Evolutionary conservation across 2,113 vertebrate species (phyloP).

Genomic region (Mesocricetus auratus): DNA sequence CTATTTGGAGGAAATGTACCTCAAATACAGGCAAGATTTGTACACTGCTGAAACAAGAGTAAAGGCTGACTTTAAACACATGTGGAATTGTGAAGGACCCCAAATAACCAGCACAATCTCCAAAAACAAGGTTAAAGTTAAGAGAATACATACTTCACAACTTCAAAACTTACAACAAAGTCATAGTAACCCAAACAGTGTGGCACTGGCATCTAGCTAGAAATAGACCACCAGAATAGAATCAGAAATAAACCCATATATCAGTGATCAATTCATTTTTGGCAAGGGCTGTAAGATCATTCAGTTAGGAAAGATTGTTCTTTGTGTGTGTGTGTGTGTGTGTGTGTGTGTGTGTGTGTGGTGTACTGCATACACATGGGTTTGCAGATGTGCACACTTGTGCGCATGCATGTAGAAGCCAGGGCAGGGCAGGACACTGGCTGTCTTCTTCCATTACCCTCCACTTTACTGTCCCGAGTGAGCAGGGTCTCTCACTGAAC

Average conservation of each 20-base stretch:
- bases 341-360: neutral
- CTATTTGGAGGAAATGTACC: neutral
- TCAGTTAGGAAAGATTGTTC: neutral
- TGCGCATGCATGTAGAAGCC: too few relatives aligned
- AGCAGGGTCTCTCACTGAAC: neutral
- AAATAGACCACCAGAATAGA: neutral
- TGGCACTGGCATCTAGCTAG: neutral
- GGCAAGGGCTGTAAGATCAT: neutral
- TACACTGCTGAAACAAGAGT: neutral
- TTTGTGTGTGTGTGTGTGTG: too few relatives aligned
- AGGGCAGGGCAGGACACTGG: neutral
- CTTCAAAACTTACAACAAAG: slow-evolving; percentile 7
- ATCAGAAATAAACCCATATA: neutral
- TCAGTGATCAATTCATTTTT: neutral
- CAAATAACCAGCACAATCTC: neutral
- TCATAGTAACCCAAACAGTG: neutral
- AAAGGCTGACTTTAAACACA: neutral
- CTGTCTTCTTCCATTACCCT: neutral
- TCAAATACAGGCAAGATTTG: neutral
- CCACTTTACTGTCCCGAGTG: neutral
- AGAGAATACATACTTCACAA: neutral
- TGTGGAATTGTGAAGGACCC: neutral
- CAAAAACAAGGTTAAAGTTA: neutral
- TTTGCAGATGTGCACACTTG: neutral
- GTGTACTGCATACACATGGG: neutral